Percentiles rank a stretch among this genome's conserved stretches.
These are phyloP conservation scores for Microchrysa polita DNA, from an alignment of 2,888 invertebrate genomes.

Conservation along the genomic window DNA sequence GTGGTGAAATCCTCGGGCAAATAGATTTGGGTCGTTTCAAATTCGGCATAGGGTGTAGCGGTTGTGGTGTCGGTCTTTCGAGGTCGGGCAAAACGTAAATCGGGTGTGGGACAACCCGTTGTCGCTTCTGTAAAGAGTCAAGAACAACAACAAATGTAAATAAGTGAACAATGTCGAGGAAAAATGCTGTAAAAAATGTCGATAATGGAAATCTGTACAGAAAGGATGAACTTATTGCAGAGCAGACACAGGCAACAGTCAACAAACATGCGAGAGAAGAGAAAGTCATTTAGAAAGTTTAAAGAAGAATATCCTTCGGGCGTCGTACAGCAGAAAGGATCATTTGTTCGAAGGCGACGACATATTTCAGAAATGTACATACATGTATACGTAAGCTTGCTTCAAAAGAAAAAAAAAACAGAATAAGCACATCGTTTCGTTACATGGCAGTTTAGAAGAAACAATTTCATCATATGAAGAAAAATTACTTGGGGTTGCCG, in stretches of 20 bases:
- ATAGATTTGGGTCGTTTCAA: constrained; percentile 62
- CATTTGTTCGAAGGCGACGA: background rate
- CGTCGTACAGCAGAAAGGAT: background rate
- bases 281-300: constrained; percentile 32
- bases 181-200: background rate
- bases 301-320: constrained; percentile 4
- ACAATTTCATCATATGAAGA: background rate
- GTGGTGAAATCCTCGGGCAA: constrained; percentile 63
- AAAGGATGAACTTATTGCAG: constrained; percentile 10
- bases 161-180: background rate
- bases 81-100: constrained; percentile 62
- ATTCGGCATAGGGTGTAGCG: constrained; percentile 62
- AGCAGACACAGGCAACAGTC: constrained; percentile 18
- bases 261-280: background rate
- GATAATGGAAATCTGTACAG: constrained; percentile 7
- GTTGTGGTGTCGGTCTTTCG: constrained; percentile 58
- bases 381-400: background rate
- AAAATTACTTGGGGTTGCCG: background rate
- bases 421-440: background rate
- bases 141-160: constrained; percentile 23
- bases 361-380: background rate
- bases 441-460: background rate
- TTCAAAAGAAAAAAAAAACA: too few relatives aligned
- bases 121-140: constrained; percentile 59
- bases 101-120: constrained; percentile 63